These are phyloP conservation scores for Acrobasis suavella DNA, from an alignment of 2,888 invertebrate genomes.

Conservation along the genomic window DNA sequence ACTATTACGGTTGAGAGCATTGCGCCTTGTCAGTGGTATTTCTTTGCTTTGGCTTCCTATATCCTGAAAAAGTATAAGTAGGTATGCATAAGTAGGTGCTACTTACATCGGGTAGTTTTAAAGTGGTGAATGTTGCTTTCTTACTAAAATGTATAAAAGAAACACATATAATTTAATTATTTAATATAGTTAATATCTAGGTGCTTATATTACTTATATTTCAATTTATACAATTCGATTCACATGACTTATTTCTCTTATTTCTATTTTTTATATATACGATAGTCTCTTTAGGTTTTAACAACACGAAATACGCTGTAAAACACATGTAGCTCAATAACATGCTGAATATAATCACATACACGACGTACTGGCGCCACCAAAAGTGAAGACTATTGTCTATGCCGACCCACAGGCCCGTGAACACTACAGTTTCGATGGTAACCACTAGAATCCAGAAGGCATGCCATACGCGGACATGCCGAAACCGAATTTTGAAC, in stretches of 20 bases:
- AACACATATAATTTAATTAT: too few species aligned
- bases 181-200: too few species aligned
- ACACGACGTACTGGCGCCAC: conserved; percentile 87
- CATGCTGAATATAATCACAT: conserved; percentile 83
- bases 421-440: conserved; percentile 85
- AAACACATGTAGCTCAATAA: conserved; percentile 83
- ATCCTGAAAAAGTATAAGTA: too few species aligned
- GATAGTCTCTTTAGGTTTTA: conserved; percentile 84
- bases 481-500: conserved; percentile 89
- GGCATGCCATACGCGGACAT: conserved; percentile 86
- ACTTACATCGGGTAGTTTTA: too few species aligned
- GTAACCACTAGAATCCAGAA: conserved; percentile 86
- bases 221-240: conserved; percentile 1
- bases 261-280: conserved; percentile 62
- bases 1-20: conserved; percentile 32
- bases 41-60: not conserved
- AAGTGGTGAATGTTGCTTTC: too few species aligned
- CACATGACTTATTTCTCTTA: conserved; percentile 15
- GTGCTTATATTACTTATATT: too few species aligned
- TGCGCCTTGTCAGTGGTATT: not conserved
- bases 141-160: too few species aligned
- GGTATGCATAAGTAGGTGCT: too few species aligned
- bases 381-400: conserved; percentile 83
- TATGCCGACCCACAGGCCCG: conserved; percentile 84
- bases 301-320: conserved; percentile 83